Conservation (phyloP, 2,797 vertebrate species). For the Halcyon leucocephala region DNA sequence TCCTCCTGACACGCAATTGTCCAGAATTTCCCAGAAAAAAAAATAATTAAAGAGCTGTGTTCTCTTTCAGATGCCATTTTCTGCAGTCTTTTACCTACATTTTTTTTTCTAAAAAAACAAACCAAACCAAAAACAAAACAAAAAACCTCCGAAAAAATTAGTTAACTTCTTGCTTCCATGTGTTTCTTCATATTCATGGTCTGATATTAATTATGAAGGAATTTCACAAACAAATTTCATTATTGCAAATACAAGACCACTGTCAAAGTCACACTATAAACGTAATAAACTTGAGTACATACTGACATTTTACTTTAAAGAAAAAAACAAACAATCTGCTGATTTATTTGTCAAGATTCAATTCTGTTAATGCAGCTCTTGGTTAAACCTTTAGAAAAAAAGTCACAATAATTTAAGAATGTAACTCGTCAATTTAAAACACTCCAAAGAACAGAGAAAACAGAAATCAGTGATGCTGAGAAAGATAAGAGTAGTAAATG, state of each 20-base stretch:
- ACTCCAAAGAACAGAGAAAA: background rate
- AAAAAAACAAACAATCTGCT: background rate
- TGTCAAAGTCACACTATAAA: background rate
- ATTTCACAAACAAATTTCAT: background rate
- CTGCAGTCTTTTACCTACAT: background rate
- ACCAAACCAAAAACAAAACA: too few relatives aligned
- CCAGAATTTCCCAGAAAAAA: background rate
- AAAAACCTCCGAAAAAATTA: background rate
- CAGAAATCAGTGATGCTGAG: background rate
- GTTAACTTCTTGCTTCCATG: background rate
- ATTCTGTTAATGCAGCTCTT: background rate
- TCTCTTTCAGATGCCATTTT: background rate
- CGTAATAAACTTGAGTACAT: background rate
- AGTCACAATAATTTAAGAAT: background rate
- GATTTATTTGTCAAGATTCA: background rate
- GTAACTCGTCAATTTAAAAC: background rate
- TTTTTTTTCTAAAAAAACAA: background rate
- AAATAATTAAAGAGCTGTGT: background rate
- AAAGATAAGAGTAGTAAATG: background rate
- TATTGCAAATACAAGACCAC: background rate
- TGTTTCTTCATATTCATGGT: background rate
- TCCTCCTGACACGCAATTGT: background rate
- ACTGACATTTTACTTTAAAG: background rate
- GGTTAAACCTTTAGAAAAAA: background rate
- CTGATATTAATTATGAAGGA: background rate